Percentiles rank a stretch among this genome's conserved stretches.
Evolutionary conservation across 2,797 vertebrate species (phyloP).

Genomic region (Kryptolebias ocellatus): DNA sequence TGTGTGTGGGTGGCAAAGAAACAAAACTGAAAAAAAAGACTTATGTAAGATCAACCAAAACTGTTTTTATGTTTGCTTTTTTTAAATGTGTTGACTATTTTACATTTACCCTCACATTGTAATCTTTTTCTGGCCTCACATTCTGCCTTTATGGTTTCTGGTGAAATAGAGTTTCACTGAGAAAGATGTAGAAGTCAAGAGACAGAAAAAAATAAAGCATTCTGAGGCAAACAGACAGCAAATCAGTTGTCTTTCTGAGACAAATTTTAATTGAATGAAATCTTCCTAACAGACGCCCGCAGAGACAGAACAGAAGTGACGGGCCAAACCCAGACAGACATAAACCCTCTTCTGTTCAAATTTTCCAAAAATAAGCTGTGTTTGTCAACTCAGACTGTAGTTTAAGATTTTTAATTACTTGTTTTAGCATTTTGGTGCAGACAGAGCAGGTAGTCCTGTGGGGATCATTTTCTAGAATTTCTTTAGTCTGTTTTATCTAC

Average conservation of each 20-base stretch:
- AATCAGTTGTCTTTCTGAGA: constrained; percentile 40
- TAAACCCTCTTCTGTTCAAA: constrained; percentile 45
- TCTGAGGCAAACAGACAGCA: constrained; percentile 22
- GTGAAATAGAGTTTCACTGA: constrained; percentile 5
- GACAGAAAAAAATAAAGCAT: constrained; percentile 14
- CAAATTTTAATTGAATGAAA: constrained; percentile 67
- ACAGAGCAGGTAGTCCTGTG: no score
- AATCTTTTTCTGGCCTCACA: not conserved
- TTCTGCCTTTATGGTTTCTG: not conserved
- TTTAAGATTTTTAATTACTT: constrained; percentile 10
- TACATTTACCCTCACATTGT: constrained; percentile 9
- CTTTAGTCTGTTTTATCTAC: not conserved
- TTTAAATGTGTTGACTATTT: not conserved
- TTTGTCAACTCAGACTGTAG: constrained; percentile 32
- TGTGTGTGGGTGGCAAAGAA: constrained; percentile 22
- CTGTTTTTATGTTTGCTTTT: not conserved
- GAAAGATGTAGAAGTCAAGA: constrained; percentile 19
- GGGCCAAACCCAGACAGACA: constrained; percentile 57
- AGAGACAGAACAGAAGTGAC: constrained; percentile 47
- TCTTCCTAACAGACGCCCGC: constrained; percentile 40
- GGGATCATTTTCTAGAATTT: not conserved
- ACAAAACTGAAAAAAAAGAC: constrained; percentile 6
- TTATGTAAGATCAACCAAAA: not conserved
- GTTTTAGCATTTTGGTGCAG: no score
- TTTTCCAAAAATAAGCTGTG: constrained; percentile 26